Percentiles rank a stretch among this genome's conserved stretches.
These are phyloP conservation scores for Amphimallon solstitiale DNA, from an alignment of 2,888 invertebrate genomes.

Conservation along the genomic window DNA sequence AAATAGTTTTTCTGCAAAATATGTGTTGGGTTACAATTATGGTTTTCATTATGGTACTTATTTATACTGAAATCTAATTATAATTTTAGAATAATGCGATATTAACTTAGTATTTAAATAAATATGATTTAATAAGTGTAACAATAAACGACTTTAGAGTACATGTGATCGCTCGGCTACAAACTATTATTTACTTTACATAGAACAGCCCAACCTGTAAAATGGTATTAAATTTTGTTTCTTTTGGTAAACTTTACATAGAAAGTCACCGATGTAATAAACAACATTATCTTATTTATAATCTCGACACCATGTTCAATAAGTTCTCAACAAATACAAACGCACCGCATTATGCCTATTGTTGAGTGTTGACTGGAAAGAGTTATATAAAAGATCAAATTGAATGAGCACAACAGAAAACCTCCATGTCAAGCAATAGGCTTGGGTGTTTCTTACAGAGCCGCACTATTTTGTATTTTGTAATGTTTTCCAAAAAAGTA, in stretches of 20 bases:
- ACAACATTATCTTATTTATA: constrained; percentile 37
- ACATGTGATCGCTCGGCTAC: too few species aligned
- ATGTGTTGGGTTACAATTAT: too few species aligned
- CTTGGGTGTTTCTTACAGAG: constrained; percentile 20
- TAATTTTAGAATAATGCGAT: too few species aligned
- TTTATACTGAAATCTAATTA: too few species aligned
- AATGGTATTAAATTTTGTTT: constrained; percentile 38
- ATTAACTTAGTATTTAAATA: too few species aligned
- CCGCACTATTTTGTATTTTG: constrained; percentile 29
- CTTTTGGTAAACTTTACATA: constrained; percentile 15
- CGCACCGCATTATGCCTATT: constrained; percentile 35
- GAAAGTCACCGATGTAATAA: constrained; percentile 30
- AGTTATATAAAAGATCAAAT: constrained; percentile 44
- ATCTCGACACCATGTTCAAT: constrained; percentile 33
- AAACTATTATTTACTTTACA: too few species aligned
- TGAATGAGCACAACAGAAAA: constrained; percentile 35
- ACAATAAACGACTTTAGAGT: too few species aligned
- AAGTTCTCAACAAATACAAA: constrained; percentile 39
- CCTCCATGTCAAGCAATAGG: constrained; percentile 22
- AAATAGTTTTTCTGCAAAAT: too few species aligned
- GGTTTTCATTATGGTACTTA: too few species aligned
- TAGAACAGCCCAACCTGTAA: neutral
- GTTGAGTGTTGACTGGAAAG: constrained; percentile 39
- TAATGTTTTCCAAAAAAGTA: too few species aligned
- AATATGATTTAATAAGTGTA: too few species aligned